Base-by-base conservation (phyloP, 2,797 vertebrate genomes). In the Anguilla obscura region DNA sequence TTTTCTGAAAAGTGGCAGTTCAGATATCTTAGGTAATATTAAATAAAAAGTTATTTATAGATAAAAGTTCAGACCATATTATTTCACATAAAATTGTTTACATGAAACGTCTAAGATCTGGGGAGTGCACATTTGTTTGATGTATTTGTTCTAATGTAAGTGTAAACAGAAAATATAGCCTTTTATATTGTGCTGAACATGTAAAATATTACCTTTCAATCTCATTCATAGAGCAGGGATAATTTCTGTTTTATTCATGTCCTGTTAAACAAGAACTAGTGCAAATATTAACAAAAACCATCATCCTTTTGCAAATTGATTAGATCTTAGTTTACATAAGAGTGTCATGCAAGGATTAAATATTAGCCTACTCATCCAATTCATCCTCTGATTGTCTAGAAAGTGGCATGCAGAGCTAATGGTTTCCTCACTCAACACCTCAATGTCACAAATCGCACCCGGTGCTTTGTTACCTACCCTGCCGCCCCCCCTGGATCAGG, bases 321-420 rank as follows among this genome's bases (percentile, higher is more conserved):
- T 86, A 82, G 93, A 94, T 88, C 94, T 95, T 95, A 90, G 94
- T 96, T 96, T 96, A 96, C 95, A 95, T 95, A 94, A 95, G 95
- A 94, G 94, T 93, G 94, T 94, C 95, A 93, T 96, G 96, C 95
- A 94, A 93, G 91, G 92, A 45, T 92, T 93, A 95, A 95, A 93
- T 91, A 92, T 93, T 90, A 94, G 92, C 95, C 94, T 95, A 95
- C 92, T 94, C 93, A 91, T 90, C 96, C 94, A 96, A 92, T 94
- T 93, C 93, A 92, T 92, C 45, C 79, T 82, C 94, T 96, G 96
- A 96, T 96, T 96, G 96, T 96, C 95, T 96, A 94, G 93, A 90
- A 94, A 93, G 93, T 94, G 94, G 94, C 96, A 96, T 96, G 96
- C 96, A 94, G 95, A 85, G 92, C 93, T 94, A 94, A 95, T 94